Percentiles rank a stretch among this genome's conserved stretches.
phyloP scores from a whole-genome alignment of 2,888 invertebrate genomes.

The Branchipolynoe longqiensis region DNA sequence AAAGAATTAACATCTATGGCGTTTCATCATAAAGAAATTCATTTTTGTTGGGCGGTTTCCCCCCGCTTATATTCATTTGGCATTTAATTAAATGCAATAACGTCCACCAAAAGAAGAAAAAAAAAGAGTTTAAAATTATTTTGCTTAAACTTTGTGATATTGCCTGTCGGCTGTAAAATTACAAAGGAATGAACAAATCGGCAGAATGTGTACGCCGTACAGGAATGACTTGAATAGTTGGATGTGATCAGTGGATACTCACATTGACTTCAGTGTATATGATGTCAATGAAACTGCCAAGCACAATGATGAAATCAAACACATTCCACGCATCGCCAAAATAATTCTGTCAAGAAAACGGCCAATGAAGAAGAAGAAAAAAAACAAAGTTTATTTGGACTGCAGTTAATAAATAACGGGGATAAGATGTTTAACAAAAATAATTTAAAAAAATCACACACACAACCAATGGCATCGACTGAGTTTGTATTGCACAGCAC shows the following conservation, averaged over 20 bases:
- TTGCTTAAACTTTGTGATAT: background rate
- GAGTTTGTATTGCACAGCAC: constrained; percentile 36
- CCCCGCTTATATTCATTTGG: too few species aligned
- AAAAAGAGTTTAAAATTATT: too few species aligned
- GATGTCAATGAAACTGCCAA: constrained; percentile 82
- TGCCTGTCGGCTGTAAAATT: background rate
- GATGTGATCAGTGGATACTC: constrained; percentile 84
- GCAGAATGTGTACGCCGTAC: constrained; percentile 46
- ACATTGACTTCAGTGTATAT: constrained; percentile 97
- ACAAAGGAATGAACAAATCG: constrained; percentile 12
- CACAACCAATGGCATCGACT: constrained; percentile 50
- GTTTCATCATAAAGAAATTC: too few species aligned
- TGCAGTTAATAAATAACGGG: constrained; percentile 31
- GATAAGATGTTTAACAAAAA: constrained; percentile 5
- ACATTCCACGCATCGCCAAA: constrained; percentile 83
- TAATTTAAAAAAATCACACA: too few species aligned
- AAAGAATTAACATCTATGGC: too few species aligned
- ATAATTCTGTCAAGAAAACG: constrained; percentile 79
- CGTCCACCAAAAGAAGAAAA: too few species aligned
- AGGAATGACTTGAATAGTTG: constrained; percentile 18
- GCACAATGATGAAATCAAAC: constrained; percentile 82
- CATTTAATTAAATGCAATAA: too few species aligned
- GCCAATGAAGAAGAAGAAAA: constrained; percentile 46
- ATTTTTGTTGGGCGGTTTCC: too few species aligned
- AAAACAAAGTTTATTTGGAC: constrained; percentile 44